A percentile compares a stretch with the other conserved stretches of the same genome.
Conservation (phyloP, 2,113 vertebrate species). For the Dasyprocta punctata region DNA sequence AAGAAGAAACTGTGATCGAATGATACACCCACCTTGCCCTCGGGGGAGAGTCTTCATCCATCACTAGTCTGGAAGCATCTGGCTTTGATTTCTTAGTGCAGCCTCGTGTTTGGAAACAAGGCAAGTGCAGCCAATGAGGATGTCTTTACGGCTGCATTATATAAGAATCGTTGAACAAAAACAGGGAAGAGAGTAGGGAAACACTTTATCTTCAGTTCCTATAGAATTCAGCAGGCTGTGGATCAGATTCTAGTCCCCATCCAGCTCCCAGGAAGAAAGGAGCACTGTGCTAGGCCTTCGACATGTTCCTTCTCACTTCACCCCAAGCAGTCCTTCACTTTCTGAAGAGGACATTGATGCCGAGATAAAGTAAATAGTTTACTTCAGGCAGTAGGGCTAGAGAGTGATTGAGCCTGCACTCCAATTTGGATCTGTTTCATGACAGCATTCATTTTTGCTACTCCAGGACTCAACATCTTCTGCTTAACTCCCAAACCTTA, state of each 20-base stretch:
- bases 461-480: not conserved
- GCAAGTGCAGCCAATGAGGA: not conserved
- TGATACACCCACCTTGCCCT: not conserved
- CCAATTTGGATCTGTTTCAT: not conserved
- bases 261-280: not conserved
- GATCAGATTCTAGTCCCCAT: not conserved
- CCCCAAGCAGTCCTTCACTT: not conserved
- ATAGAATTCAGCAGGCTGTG: not conserved
- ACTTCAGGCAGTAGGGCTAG: not conserved
- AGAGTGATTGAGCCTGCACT: not conserved
- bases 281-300: not conserved
- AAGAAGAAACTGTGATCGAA: not conserved
- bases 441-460: not conserved
- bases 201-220: not conserved
- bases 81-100: not conserved
- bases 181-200: not conserved
- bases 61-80: not conserved
- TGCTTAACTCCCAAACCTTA: not conserved
- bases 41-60: not conserved
- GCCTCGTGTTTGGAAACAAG: not conserved
- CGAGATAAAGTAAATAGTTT: not conserved
- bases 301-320: not conserved
- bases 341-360: not conserved
- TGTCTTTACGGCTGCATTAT: not conserved
- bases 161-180: not conserved